Percentiles rank a stretch among this genome's conserved stretches.
phyloP scores from a whole-genome alignment of 2,113 vertebrate species.

The Candoia aspera region DNA sequence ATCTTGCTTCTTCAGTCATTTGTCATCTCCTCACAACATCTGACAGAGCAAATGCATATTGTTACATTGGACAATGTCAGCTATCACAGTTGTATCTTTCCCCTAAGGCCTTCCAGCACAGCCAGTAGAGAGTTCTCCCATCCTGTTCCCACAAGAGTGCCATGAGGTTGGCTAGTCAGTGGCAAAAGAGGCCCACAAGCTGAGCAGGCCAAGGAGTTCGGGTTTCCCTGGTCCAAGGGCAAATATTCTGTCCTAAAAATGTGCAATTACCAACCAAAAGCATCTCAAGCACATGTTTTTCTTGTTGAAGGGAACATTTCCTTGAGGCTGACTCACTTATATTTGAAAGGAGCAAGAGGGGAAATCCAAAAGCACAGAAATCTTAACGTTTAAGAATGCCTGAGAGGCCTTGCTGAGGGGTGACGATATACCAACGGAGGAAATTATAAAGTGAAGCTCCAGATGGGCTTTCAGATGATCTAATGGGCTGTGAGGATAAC shows the following conservation, averaged over 20 bases:
- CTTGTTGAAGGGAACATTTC: neutral
- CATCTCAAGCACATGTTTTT: neutral
- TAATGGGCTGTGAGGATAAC: no score
- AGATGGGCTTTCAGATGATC: neutral
- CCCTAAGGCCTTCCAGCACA: no score
- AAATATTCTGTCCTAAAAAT: neutral
- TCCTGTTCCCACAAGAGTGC: neutral
- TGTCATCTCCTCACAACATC: neutral
- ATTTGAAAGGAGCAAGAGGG: neutral
- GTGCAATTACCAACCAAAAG: neutral
- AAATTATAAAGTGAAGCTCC: neutral
- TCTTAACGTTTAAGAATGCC: neutral
- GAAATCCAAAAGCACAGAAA: neutral
- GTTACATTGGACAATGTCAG: neutral
- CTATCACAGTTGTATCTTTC: neutral
- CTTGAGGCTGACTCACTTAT: neutral
- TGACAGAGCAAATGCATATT: neutral
- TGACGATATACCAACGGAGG: neutral
- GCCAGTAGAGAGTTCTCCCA: neutral
- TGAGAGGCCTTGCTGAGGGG: neutral
- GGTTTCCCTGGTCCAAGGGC: neutral
- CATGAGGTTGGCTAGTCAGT: neutral
- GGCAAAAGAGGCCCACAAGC: neutral
- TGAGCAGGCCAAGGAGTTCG: neutral
- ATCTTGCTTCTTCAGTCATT: neutral